Evolutionary conservation across 2,888 invertebrate species (phyloP).

Genomic region (Horisme vitalbata): DNA sequence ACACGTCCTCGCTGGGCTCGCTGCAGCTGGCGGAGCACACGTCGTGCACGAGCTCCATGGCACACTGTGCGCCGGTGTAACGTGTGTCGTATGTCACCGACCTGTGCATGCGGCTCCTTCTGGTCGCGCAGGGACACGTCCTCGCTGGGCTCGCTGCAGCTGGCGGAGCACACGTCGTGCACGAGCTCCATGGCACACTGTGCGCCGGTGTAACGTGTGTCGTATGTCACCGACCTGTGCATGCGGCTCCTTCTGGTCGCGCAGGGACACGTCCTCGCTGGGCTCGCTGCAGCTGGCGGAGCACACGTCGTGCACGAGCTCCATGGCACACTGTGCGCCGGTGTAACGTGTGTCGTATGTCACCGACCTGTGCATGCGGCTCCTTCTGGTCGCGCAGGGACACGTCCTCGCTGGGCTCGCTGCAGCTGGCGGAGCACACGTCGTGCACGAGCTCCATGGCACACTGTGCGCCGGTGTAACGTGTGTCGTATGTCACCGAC

Average conservation of each 20-base stretch:
- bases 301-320: constrained; percentile 86
- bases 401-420: constrained; percentile 92
- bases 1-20: constrained; percentile 93
- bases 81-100: too few relatives aligned
- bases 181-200: constrained; percentile 88
- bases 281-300: constrained; percentile 88
- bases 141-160: constrained; percentile 91
- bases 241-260: constrained; percentile 55
- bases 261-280: constrained; percentile 91
- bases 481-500: too few relatives aligned
- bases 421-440: constrained; percentile 84
- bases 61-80: constrained; percentile 88
- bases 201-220: constrained; percentile 87
- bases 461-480: constrained; percentile 87
- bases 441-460: constrained; percentile 89
- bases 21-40: constrained; percentile 85
- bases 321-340: constrained; percentile 88
- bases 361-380: constrained; percentile 36
- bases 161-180: constrained; percentile 85
- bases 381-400: constrained; percentile 81
- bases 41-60: constrained; percentile 88
- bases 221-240: constrained; percentile 42
- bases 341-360: too few relatives aligned
- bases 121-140: constrained; percentile 87
- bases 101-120: constrained; percentile 38